Evolutionary conservation across 2,797 vertebrate species (phyloP), one percentile per base, ranked within the genome.

Genomic region (Cyprinodon diabolis): DNA sequence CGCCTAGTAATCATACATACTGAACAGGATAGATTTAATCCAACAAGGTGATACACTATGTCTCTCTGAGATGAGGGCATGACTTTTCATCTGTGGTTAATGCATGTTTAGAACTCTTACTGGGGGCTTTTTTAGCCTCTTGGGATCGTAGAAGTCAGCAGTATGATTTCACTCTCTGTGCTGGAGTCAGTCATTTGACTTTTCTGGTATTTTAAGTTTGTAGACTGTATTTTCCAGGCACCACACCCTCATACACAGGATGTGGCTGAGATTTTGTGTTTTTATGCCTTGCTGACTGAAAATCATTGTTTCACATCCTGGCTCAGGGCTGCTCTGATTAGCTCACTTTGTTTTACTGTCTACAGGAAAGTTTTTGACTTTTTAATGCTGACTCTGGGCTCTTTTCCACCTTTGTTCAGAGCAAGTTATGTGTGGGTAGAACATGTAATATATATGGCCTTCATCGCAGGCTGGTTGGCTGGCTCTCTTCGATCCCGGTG

Each of bases 151-250:
- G 72, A 72, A 45, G 76, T 81, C 84, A 86, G 77, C 73, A 57
- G 65, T 87, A 35, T 73, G 68, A 79, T 88, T 91, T 85, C 65
- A 76, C 74, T 62, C 37, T 74, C 78, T 52, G 62, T 54, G 69
- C 74, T 76, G 69, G 78, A 91, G 85, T 93, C 90, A 90, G 92
- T 88, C 66, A 88, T 95, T 91, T 85, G 43, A 6, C 5, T 63
- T 25, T 75, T 43, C 69, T 74, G 21, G 67, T 63, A 72, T 1
- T 76, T 55, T 30, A 68, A 80, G 75, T 78, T 35, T 77, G 49
- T 65, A 47, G 68, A 66, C 15, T 4, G 13, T 65, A 68, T 76
- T 78, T 70, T 35, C 72, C 0, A 15, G 14, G 6, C 49, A 57
- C 55, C 40, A 40, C 48, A 9, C 40, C 45, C 67, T 48, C 55